Evolutionary conservation across 2,797 vertebrate species (phyloP).

Genomic region (Phyllotis vaccarum): DNA sequence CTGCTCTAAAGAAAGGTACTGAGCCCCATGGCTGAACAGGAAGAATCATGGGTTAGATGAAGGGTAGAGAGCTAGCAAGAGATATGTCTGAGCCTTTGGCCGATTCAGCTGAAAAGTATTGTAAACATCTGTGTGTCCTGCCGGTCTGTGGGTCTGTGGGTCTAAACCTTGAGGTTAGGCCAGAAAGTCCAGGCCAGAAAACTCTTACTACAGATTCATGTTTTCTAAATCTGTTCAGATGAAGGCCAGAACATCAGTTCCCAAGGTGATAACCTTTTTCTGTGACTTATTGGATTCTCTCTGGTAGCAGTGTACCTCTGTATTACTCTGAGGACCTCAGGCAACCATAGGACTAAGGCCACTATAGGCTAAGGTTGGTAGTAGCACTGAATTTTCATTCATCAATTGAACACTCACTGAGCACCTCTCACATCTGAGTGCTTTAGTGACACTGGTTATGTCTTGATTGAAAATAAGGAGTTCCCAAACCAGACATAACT

Average conservation of each 20-base stretch:
- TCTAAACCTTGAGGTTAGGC: too few species aligned
- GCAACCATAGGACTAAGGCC: neutral
- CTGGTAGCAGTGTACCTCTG: neutral
- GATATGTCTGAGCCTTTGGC: too few species aligned
- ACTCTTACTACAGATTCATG: too few species aligned
- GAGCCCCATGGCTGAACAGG: too few species aligned
- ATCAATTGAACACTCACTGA: neutral
- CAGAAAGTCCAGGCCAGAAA: too few species aligned
- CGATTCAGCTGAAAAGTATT: too few species aligned
- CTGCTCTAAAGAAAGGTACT: too few species aligned
- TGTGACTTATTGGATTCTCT: neutral
- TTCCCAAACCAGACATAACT: neutral
- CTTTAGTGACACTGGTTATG: neutral
- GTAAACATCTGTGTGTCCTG: too few species aligned
- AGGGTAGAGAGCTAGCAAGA: too few species aligned
- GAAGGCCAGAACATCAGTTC: neutral
- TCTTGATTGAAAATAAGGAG: slow-evolving; percentile 8
- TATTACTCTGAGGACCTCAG: neutral
- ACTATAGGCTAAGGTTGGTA: neutral
- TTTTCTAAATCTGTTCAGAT: neutral
- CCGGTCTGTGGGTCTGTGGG: too few species aligned
- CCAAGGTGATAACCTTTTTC: neutral
- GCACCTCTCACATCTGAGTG: neutral
- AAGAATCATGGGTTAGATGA: too few species aligned
- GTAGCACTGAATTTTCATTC: neutral